Evolutionary conservation across 1,140 invertebrate genomes (phyloP).

Genomic region (Zeugodacus cucurbitae): DNA sequence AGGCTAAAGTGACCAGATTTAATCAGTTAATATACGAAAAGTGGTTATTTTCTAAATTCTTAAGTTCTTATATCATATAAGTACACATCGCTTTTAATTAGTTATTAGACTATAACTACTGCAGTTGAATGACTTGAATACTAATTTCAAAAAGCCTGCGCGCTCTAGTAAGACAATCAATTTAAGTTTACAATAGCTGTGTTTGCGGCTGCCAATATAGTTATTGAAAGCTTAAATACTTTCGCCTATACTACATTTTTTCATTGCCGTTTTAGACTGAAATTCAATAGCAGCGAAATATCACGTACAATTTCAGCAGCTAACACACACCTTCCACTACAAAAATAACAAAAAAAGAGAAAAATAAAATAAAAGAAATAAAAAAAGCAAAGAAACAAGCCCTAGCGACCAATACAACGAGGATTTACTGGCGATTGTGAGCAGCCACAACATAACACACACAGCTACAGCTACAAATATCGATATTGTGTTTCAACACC

Average conservation of each 20-base stretch:
- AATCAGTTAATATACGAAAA: no score
- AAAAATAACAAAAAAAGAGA: neutral
- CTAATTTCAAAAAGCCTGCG: neutral
- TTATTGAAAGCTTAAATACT: neutral
- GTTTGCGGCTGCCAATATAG: neutral
- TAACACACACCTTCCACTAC: neutral
- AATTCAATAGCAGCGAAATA: neutral
- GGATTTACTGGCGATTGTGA: neutral
- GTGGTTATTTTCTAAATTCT: no score
- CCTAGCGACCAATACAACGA: neutral
- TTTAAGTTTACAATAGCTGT: neutral
- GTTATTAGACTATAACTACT: no score
- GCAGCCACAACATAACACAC: no score
- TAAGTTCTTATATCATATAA: no score
- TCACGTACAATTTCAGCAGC: neutral
- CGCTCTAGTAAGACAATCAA: neutral
- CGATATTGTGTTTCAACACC: neutral
- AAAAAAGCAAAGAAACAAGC: no score
- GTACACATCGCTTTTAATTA: no score
- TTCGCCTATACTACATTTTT: neutral
- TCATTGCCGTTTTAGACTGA: neutral
- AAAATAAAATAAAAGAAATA: no score
- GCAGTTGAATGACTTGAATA: neutral
- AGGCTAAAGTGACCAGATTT: no score
- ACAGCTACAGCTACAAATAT: neutral